Evolutionary conservation across 2,888 invertebrate species (phyloP), one percentile per base, ranked within the genome.

Genomic region (Pyrrhosoma nymphula): DNA sequence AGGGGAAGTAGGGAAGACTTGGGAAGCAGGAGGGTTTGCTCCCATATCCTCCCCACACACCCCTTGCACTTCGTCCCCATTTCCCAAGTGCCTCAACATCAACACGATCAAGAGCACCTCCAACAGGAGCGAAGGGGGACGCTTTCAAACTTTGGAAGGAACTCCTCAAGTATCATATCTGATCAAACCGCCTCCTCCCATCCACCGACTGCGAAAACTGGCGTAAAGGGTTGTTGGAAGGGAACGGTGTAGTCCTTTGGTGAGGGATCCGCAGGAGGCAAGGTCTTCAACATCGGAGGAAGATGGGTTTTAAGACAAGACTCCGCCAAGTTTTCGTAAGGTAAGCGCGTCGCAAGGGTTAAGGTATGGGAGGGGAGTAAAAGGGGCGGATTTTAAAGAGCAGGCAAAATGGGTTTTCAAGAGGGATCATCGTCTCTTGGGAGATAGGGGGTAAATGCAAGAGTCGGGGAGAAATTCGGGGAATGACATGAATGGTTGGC

Each of bases 81-180:
- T 82, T 82, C 82, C 35, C 82, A 82, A 82, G 82, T 82, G 82
- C 82, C 82, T 35, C 75, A 93, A 93, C 93, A 93, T 93, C 93
- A 93, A 93, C 93, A 93, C 93, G 93, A 69, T 93, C 93, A 69
- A 93, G 93, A 93, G 93, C 69, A 93, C 93, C 93, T 93, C 93
- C 63, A 82, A 82, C 82, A 82, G 82, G 82, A 82, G 82, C 82
- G 14, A 35, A 18, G 30, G 82, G 91, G 91, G 91, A 63, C 69
- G 93, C 69, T 93, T 93, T 47, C 75, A 93, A 93, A 93, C 93
- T 93, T 93, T 93, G 69, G 93, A 93, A 30, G 82, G 93, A 93
- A 93, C 93, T 93, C 93, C 93, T 93, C 93, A 93, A 93, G 93
- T 93, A 93, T 93, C 93, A 93, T 93, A 93, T 93, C 93, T 93